A percentile compares a stretch with the other conserved stretches of the same genome.
Conservation (phyloP, 2,113 vertebrate genomes). For the Aptenodytes forsteri region DNA sequence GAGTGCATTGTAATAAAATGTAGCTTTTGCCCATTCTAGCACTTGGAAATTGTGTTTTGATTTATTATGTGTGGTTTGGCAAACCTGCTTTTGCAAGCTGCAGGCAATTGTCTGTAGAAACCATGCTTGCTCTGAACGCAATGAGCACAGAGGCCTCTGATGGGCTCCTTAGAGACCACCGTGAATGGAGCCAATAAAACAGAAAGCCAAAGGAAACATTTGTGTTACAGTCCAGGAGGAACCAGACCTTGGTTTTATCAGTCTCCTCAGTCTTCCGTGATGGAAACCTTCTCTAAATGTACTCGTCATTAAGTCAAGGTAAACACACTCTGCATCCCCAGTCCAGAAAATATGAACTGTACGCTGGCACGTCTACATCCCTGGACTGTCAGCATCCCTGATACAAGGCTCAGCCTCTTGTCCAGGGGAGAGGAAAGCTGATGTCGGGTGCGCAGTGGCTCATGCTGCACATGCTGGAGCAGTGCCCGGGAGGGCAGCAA, state of each 20-base stretch:
- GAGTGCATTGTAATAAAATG: background rate
- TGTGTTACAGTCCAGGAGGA: slow-evolving; percentile 22
- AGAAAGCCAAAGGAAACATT: slow-evolving; percentile 62
- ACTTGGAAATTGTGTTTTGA: slow-evolving; percentile 58
- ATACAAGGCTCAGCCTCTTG: background rate
- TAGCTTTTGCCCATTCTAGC: background rate
- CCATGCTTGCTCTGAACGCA: background rate
- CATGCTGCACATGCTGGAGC: background rate
- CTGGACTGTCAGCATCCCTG: background rate
- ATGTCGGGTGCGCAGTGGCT: background rate
- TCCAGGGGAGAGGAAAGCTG: background rate
- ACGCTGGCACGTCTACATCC: fast-evolving
- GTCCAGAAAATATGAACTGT: background rate
- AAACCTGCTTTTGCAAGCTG: slow-evolving; percentile 38
- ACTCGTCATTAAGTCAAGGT: background rate
- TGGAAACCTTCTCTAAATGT: slow-evolving; percentile 12
- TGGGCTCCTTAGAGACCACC: slow-evolving; percentile 27
- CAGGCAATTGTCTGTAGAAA: slow-evolving; percentile 44
- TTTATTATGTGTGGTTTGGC: slow-evolving; percentile 57
- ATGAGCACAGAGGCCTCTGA: background rate
- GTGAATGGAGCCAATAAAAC: background rate
- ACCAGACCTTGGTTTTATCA: slow-evolving; percentile 47
- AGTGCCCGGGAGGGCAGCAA: background rate
- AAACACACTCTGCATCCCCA: background rate
- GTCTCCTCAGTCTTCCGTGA: background rate